Conservation (phyloP, 2,113 vertebrate species). For the Ploceus nigricollis region DNA sequence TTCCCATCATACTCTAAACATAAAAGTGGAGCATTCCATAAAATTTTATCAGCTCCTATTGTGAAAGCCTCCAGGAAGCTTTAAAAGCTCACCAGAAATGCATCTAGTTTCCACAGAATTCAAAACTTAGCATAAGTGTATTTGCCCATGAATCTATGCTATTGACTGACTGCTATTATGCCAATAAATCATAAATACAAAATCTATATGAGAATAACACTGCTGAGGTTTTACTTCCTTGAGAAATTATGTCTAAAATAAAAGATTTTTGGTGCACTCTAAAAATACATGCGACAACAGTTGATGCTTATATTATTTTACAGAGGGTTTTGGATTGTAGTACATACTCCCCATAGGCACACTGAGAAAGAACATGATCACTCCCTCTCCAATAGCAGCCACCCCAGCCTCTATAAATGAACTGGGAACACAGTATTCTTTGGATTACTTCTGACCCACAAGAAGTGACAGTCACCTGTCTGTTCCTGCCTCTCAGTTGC, state of each 20-base stretch:
- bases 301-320: not conserved
- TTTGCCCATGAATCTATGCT: not conserved
- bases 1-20: not conserved
- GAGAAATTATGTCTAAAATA: not conserved
- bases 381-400: not conserved
- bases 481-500: rapidly evolving
- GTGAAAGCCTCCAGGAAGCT: constrained; percentile 27
- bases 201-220: not conserved
- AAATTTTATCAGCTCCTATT: constrained; percentile 48
- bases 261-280: not conserved
- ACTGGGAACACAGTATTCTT: not conserved
- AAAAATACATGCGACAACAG: not conserved
- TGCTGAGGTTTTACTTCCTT: not conserved
- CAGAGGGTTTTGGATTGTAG: not conserved
- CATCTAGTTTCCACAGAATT: not conserved
- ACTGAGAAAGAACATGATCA: not conserved
- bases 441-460: not conserved
- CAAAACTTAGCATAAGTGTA: not conserved
- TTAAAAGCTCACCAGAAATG: constrained; percentile 33
- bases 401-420: not conserved
- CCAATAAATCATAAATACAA: not conserved
- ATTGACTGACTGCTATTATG: not conserved
- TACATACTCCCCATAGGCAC: not conserved
- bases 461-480: not conserved
- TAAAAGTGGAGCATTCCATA: constrained; percentile 40